phyloP scores from a whole-genome alignment of 2,113 vertebrate genomes.

The Ammodytes dubius region DNA sequence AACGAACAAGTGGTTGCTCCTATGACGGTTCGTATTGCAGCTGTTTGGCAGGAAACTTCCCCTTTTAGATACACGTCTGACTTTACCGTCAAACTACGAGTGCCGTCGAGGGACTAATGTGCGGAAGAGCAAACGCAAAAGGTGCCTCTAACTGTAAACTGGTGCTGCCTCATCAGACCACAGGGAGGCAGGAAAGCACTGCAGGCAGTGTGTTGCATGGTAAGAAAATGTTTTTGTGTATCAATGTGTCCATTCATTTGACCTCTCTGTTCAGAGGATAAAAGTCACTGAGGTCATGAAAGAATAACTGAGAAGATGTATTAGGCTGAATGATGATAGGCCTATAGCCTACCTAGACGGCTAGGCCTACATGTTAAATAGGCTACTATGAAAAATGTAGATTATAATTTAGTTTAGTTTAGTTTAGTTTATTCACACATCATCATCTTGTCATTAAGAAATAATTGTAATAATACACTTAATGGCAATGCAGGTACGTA shows the following conservation, averaged over 20 bases:
- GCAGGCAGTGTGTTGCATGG: too few species aligned
- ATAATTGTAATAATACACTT: too few species aligned
- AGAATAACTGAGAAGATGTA: not conserved
- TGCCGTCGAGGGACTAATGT: conserved; percentile 55
- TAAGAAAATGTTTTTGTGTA: not conserved
- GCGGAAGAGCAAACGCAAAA: not conserved
- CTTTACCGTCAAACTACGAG: conserved; percentile 71
- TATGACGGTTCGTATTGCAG: not conserved
- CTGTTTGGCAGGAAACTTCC: conserved; percentile 36
- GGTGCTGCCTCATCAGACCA: conserved; percentile 11
- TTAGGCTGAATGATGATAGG: not conserved
- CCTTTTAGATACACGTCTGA: conserved; percentile 77
- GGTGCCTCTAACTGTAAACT: rapidly evolving
- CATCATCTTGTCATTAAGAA: too few species aligned
- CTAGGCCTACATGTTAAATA: too few species aligned
- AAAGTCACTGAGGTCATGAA: conserved; percentile 1
- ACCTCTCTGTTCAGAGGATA: not conserved
- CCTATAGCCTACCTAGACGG: too few species aligned
- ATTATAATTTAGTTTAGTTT: too few species aligned
- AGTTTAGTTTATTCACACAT: too few species aligned
- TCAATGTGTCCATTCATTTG: not conserved
- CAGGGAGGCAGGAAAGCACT: conserved; percentile 49
- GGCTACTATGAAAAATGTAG: too few species aligned
- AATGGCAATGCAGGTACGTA: too few species aligned
- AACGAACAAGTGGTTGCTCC: not conserved